Evolutionary conservation across 2,113 vertebrate species (phyloP), one percentile per base, ranked within the genome.

Genomic region (Mobula hypostoma): DNA sequence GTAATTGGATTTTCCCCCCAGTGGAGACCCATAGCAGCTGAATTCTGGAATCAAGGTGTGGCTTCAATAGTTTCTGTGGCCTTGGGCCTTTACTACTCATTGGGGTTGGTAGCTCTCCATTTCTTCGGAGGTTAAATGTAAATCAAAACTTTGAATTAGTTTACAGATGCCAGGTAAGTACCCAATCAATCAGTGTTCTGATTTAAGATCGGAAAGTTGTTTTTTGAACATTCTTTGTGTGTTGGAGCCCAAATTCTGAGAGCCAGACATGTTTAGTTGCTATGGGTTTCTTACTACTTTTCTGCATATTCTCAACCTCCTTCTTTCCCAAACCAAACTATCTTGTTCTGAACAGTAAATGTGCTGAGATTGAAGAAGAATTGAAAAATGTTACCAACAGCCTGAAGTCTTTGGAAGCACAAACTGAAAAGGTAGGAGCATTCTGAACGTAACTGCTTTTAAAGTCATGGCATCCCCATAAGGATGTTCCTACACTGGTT

Each of bases 321-420:
- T n/a, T 0, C 92, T 95, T 88, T 95, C 95, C 94, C 94, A 92
- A 85, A 94, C 93, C 94, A 94, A 95, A 95, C 95, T 88, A 94
- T 56, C 94, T 94, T 95, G 87, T 95, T 95, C 96, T 94, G 95
- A 88, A 96, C 97, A 99, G 98, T 98, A 99, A 99, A 98, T 99
- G 98, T 97, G 98, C 98, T 97, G 98, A 99, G 95, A 98, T 99
- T 97, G 98, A 99, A 96, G 98, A 99, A 95, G 99, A 99, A 96
- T 97, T 99, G 98, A 99, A 99, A 99, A 99, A 99, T 98, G 98
- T 99, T 97, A 98, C 98, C 98, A 99, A 99, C 98, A 99, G 98
- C 98, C 96, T 99, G 97, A 99, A 99, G 98, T 99, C 99, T 93
- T 96, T 99, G 97, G 98, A 99, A 95, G 99, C 99, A 94, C 98